These are phyloP conservation scores for Dasysyrphus albostriatus DNA, from an alignment of 2,888 invertebrate species.

Conservation along the genomic window DNA sequence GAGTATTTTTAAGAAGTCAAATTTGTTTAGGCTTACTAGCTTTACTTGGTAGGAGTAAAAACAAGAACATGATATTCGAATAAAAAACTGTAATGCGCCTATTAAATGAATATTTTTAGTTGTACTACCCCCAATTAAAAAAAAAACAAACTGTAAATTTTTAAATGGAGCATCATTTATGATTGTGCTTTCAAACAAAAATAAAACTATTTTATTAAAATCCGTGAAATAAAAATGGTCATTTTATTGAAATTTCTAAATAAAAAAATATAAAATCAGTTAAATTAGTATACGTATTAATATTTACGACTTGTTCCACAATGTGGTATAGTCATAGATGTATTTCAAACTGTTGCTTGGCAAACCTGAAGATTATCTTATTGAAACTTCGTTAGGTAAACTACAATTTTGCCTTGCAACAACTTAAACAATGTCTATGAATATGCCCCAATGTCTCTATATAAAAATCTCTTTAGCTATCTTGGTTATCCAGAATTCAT, in stretches of 20 bases:
- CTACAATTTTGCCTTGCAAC: too few species aligned
- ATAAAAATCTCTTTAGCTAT: not conserved
- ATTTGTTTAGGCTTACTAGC: too few species aligned
- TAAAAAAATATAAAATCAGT: constrained; percentile 3
- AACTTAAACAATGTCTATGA: too few species aligned
- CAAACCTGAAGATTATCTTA: too few species aligned
- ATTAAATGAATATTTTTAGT: constrained; percentile 65
- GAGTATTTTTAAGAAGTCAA: too few species aligned
- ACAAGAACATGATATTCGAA: not conserved
- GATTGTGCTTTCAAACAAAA: constrained; percentile 58
- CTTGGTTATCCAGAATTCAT: not conserved
- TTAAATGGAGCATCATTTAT: constrained; percentile 45
- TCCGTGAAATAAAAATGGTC: not conserved
- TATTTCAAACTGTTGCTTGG: too few species aligned
- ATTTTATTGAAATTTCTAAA: constrained; percentile 4
- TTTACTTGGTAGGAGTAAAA: not conserved
- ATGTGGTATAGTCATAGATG: not conserved
- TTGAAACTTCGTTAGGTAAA: too few species aligned
- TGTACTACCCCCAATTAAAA: constrained; percentile 23
- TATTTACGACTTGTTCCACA: not conserved
- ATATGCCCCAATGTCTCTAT: not conserved
- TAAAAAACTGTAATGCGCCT: constrained; percentile 66
- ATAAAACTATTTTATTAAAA: constrained; percentile 2
- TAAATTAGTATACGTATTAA: not conserved
- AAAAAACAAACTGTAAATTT: constrained; percentile 49